Evolutionary conservation across 2,888 invertebrate genomes (phyloP).

Genomic region (Prostheceraeus crozeri): DNA sequence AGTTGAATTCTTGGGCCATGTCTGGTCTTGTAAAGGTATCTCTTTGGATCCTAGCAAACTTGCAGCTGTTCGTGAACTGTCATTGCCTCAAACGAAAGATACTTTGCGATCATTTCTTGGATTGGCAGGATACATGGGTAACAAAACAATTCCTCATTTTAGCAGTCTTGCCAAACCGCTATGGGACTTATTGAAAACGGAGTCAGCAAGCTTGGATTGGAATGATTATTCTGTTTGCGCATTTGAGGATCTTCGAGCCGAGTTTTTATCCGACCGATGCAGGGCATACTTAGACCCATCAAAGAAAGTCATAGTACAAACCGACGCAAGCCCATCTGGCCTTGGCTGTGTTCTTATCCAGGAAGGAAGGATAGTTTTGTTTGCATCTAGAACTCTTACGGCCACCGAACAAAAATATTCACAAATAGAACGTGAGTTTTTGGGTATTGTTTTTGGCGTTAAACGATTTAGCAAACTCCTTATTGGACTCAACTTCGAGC

Average conservation of each 20-base stretch:
- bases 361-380: neutral
- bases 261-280: too few relatives aligned
- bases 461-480: constrained; percentile 4
- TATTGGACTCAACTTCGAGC: neutral
- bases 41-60: neutral
- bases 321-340: constrained; percentile 1
- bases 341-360: too few relatives aligned
- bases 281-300: constrained; percentile 15
- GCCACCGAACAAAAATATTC: constrained; percentile 18
- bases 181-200: constrained; percentile 14
- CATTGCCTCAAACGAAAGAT: neutral
- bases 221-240: too few relatives aligned
- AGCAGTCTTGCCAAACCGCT: constrained; percentile 4
- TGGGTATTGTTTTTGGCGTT: constrained; percentile 15
- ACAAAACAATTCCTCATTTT: constrained; percentile 7
- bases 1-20: constrained; percentile 10
- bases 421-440: constrained; percentile 15
- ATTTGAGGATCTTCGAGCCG: constrained; percentile 16
- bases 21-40: neutral
- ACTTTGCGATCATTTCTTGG: constrained; percentile 16
- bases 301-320: constrained; percentile 6
- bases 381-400: constrained; percentile 8
- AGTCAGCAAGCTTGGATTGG: too few relatives aligned
- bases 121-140: constrained; percentile 1
- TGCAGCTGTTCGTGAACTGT: neutral